A percentile compares a stretch with the other conserved stretches of the same genome.
These are phyloP conservation scores for Tapirus indicus DNA, from an alignment of 2,797 vertebrate genomes.

Conservation along the genomic window DNA sequence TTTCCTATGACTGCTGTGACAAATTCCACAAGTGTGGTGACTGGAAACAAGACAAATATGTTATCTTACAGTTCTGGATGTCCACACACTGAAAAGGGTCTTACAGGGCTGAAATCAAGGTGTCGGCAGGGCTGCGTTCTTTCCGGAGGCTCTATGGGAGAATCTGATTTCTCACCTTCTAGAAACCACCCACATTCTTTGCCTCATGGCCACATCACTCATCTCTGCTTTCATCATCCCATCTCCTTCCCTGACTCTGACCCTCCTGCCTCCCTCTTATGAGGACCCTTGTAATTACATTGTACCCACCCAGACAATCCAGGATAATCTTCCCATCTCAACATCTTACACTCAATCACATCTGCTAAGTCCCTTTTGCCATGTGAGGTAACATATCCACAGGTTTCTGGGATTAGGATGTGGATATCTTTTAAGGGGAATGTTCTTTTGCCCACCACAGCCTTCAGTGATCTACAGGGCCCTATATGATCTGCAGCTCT, in stretches of 20 bases:
- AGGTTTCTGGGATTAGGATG: not conserved
- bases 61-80: not conserved
- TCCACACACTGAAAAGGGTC: not conserved
- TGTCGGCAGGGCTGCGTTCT: not conserved
- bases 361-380: not conserved
- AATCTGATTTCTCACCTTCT: not conserved
- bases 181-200: not conserved
- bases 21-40: not conserved
- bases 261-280: not conserved
- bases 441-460: not conserved
- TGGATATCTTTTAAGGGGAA: accelerated
- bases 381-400: not conserved
- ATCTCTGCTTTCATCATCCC: not conserved
- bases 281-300: too few relatives aligned
- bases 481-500: not conserved
- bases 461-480: not conserved
- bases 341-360: too few relatives aligned
- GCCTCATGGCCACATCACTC: not conserved
- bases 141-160: not conserved
- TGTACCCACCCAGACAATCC: not conserved
- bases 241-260: not conserved
- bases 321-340: not conserved
- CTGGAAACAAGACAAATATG: too few relatives aligned
- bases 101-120: not conserved
- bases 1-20: not conserved